Percentiles rank a stretch among this genome's conserved stretches.
Evolutionary conservation across 2,113 vertebrate genomes (phyloP).

Genomic region (Lophochroa leadbeateri): DNA sequence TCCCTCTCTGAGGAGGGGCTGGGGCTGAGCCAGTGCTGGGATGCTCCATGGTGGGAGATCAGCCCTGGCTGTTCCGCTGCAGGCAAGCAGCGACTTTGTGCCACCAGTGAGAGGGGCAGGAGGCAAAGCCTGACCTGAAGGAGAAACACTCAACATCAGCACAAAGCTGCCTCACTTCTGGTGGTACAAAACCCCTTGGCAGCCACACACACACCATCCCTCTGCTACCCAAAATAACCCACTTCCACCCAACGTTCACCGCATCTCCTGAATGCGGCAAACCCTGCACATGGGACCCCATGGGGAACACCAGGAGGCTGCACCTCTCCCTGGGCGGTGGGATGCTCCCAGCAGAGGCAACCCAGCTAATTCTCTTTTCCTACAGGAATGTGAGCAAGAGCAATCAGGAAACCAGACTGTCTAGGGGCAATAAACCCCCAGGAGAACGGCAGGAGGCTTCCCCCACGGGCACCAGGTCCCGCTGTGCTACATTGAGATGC

Average conservation of each 20-base stretch:
- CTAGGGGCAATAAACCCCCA: slow-evolving; percentile 71
- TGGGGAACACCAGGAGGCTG: neutral
- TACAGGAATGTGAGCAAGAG: slow-evolving; percentile 58
- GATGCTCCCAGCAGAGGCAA: neutral
- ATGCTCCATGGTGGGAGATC: accelerated
- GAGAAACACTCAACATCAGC: neutral
- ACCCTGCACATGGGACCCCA: accelerated
- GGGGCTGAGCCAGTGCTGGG: neutral
- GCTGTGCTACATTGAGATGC: slow-evolving; percentile 55
- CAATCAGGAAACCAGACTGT: slow-evolving; percentile 74
- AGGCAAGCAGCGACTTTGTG: neutral
- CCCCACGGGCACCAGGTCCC: neutral
- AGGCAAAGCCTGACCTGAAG: neutral
- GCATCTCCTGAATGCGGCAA: accelerated
- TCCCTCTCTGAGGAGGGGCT: neutral
- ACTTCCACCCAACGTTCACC: accelerated
- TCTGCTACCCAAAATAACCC: neutral
- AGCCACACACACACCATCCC: accelerated
- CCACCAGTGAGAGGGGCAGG: accelerated
- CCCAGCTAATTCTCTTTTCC: slow-evolving; percentile 39
- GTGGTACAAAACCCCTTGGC: neutral
- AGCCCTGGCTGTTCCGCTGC: neutral
- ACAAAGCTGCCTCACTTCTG: accelerated
- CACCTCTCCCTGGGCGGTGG: accelerated
- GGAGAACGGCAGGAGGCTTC: slow-evolving; percentile 16